These are phyloP conservation scores for Gastrophryne carolinensis DNA, from an alignment of 2,797 vertebrate genomes.

Conservation along the genomic window DNA sequence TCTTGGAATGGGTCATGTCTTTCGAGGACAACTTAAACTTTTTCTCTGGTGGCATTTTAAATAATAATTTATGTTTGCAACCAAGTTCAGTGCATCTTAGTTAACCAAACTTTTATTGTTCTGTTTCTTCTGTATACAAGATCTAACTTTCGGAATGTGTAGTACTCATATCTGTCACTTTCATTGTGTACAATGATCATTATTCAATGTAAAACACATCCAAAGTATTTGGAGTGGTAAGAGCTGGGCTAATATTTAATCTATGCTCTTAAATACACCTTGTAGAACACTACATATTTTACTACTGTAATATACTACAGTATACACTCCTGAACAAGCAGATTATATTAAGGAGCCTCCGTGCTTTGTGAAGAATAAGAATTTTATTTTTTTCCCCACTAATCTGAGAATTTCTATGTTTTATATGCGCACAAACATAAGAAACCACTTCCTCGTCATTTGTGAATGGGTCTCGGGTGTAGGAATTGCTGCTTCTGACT, in stretches of 20 bases:
- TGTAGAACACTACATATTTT: not conserved
- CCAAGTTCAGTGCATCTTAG: not conserved
- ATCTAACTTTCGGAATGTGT: conserved; percentile 18
- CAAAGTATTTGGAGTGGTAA: conserved; percentile 12
- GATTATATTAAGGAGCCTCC: not conserved
- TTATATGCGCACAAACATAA: conserved; percentile 1
- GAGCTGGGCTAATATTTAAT: conserved; percentile 43
- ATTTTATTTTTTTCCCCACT: not conserved
- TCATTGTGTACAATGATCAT: not conserved
- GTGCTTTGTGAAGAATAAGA: not conserved
- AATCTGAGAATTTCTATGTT: conserved; percentile 6
- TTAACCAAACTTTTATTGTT: not conserved
- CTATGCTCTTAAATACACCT: conserved; percentile 22
- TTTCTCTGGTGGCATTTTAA: not conserved
- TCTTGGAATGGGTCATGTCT: not conserved
- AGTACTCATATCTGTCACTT: not conserved
- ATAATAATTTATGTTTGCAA: conserved; percentile 12
- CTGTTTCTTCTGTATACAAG: conserved; percentile 6
- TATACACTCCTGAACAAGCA: not conserved
- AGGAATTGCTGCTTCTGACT: conserved; percentile 39
- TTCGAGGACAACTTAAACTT: not conserved
- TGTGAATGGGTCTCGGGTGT: conserved; percentile 29
- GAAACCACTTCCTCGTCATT: conserved; percentile 3
- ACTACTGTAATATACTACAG: too few species aligned
- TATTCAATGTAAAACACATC: conserved; percentile 14